Evolutionary conservation across 2,797 vertebrate species (phyloP), one percentile per base, ranked within the genome.

Genomic region (Cuniculus paca): DNA sequence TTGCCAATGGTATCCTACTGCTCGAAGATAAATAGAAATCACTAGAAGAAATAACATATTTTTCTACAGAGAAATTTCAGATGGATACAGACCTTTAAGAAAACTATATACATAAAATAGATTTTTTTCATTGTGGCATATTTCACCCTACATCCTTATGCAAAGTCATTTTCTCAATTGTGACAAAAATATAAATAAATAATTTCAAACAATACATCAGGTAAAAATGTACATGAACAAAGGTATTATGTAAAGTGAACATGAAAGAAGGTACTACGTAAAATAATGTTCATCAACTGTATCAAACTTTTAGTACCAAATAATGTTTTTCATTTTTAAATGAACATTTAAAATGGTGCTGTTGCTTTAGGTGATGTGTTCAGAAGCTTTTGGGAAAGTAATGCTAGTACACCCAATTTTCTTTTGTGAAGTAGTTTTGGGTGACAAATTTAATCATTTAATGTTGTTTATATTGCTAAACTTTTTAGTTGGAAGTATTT

Each of bases 21-120:
- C 97, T 97, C 97, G 74, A 91, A 98, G 98, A 99, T 98, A 98
- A 98, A 98, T 98, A 98, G 98, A 98, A 98, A 98, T 92, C 97
- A 96, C 97, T 97, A 95, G 96, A 98, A 98, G 97, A 98, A 98
- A 98, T 92, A 98, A 92, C 84, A 19, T 97, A 98, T 97, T 90
- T 97, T 98, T 97, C 97, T 95, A 96, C 95, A 97, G 96, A 97
- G 97, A 98, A 98, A 98, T 98, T 98, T 95, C 82, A 98, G 97
- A 97, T 91, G 98, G 97, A 97, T 95, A 95, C 86, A 83, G 84
- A 95, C 77, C 96, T 98, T 97, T 98, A 98, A 98, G 97, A 97
- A 96, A 97, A 98, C 97, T 96, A 97, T 77, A 97, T 97, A 98
- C 70, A 98, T 60, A 97, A 97, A 98, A 98, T 52, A 97, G 85